Conservation (phyloP, 2,888 invertebrate species). For the Hirudinaria manillensis region DNA sequence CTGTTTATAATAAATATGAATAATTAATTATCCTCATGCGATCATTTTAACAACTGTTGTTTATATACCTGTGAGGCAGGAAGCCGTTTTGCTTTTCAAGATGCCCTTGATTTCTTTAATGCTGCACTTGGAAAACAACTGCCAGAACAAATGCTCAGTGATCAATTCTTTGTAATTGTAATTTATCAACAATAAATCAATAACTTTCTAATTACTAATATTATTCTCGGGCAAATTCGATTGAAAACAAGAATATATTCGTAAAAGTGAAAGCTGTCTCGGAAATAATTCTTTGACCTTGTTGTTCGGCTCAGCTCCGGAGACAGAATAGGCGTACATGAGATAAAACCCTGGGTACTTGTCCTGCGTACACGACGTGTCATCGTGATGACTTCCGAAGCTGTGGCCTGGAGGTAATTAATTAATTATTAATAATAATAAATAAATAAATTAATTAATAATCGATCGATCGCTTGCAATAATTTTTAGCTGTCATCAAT, state of each 20-base stretch:
- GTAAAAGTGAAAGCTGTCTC: too few species aligned
- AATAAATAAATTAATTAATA: not conserved
- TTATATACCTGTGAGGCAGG: not conserved
- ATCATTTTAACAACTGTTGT: too few species aligned
- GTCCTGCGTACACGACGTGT: slow-evolving; percentile 87
- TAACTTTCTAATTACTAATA: too few species aligned
- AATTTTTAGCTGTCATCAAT: too few species aligned
- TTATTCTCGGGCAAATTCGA: too few species aligned
- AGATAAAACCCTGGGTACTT: slow-evolving; percentile 88
- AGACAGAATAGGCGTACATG: slow-evolving; percentile 79
- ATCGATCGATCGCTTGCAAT: too few species aligned
- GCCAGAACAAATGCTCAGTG: not conserved
- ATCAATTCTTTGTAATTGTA: too few species aligned
- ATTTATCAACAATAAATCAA: too few species aligned
- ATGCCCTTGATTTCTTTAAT: not conserved
- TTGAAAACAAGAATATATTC: too few species aligned
- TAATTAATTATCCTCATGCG: not conserved
- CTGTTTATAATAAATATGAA: not conserved
- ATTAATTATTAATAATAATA: too few species aligned
- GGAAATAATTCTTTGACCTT: slow-evolving; percentile 61
- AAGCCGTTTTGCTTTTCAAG: slow-evolving; percentile 11
- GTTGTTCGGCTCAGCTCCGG: slow-evolving; percentile 86
- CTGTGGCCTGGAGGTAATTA: slow-evolving; percentile 71
- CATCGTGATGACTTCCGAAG: slow-evolving; percentile 96
- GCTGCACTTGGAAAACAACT: slow-evolving; percentile 25